Percentiles rank a stretch among this genome's conserved stretches.
Conservation (phyloP, 1,140 invertebrate genomes). For the Diabrotica virgifera region DNA sequence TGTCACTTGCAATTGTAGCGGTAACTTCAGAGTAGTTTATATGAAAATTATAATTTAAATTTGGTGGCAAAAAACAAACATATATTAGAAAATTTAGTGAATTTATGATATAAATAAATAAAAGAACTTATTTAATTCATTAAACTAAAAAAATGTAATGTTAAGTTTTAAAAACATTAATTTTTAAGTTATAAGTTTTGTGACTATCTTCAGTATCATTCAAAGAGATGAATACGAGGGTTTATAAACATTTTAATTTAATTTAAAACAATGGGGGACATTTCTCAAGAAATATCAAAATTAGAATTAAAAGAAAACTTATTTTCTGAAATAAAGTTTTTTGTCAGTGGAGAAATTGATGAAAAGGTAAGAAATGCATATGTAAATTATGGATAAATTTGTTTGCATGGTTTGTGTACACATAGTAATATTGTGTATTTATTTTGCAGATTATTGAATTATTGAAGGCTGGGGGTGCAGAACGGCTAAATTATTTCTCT, state of each 20-base stretch:
- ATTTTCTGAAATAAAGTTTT: constrained; percentile 67
- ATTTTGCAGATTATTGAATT: constrained; percentile 69
- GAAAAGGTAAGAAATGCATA: constrained; percentile 54
- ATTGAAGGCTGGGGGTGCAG: constrained; percentile 78
- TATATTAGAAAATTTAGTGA: no score
- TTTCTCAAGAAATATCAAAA: constrained; percentile 32
- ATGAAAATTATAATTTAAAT: no score
- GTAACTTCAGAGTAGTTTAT: no score
- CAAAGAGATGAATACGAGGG: no score
- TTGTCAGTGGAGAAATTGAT: constrained; percentile 65
- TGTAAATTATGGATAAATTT: background rate
- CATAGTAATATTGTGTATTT: background rate
- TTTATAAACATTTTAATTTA: background rate
- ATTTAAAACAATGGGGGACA: constrained; percentile 34
- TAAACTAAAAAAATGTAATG: no score
- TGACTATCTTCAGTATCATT: no score
- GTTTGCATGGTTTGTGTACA: constrained; percentile 8
- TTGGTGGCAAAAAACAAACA: no score
- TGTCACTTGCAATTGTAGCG: no score
- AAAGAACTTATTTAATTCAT: no score
- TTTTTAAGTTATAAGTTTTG: no score
- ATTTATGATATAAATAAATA: no score
- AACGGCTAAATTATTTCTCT: constrained; percentile 77
- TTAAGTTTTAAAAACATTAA: no score
- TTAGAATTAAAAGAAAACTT: constrained; percentile 47